Conservation (phyloP, 1,140 invertebrate genomes). For the Ditylenchus dipsaci region DNA sequence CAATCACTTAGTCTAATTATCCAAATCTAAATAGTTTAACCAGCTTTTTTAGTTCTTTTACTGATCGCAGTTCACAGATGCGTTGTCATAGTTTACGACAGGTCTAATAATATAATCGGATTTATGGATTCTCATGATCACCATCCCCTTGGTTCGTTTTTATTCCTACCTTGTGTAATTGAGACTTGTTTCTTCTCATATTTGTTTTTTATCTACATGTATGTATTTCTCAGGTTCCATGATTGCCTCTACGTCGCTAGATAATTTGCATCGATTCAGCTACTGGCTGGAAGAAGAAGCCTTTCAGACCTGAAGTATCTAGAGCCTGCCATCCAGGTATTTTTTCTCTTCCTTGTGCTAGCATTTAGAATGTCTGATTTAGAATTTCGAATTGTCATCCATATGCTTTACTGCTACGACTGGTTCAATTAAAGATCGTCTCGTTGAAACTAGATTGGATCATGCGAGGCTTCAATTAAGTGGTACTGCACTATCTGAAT, state of each 20-base stretch:
- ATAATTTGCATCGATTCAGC: background rate
- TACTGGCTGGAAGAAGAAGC: background rate
- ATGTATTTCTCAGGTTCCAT: background rate
- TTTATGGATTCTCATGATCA: background rate
- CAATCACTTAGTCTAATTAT: no score
- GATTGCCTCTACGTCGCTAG: background rate
- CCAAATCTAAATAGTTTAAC: no score
- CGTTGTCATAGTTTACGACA: background rate
- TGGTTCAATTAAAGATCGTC: background rate
- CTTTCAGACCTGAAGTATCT: background rate
- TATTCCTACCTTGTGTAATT: background rate
- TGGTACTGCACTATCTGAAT: no score
- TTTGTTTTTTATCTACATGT: no score
- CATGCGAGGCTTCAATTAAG: no score
- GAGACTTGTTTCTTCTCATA: no score
- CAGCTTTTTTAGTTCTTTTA: background rate
- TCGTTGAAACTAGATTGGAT: no score
- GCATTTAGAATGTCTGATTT: background rate
- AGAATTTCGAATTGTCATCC: background rate
- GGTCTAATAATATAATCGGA: background rate
- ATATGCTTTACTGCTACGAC: background rate
- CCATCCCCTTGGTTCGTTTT: background rate
- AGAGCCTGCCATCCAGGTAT: background rate
- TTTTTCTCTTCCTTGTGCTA: no score
- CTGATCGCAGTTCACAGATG: background rate